A percentile compares a stretch with the other conserved stretches of the same genome.
Evolutionary conservation across 2,113 vertebrate genomes (phyloP).

Genomic region (Myxocyprinus asiaticus): DNA sequence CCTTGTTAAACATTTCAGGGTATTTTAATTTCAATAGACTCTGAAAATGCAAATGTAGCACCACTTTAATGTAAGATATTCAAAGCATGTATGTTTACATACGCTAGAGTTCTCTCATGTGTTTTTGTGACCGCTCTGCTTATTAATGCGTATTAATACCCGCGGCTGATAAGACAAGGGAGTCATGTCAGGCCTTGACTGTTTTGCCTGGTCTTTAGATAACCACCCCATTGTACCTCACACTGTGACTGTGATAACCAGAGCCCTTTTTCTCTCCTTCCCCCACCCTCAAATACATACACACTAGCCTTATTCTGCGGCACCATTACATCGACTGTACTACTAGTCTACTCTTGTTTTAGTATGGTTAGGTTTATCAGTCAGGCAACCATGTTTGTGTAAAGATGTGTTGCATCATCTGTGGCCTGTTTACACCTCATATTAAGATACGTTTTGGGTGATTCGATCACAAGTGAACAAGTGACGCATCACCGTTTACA

Average conservation of each 20-base stretch:
- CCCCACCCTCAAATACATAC: background rate
- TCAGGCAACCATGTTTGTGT: no score
- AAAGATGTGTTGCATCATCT: no score
- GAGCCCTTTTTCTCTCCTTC: background rate
- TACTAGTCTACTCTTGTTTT: no score
- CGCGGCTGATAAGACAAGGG: slow-evolving; percentile 40
- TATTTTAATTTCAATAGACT: background rate
- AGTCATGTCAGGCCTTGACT: slow-evolving; percentile 35
- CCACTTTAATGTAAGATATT: background rate
- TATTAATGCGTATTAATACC: slow-evolving; percentile 31
- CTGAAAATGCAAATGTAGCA: background rate
- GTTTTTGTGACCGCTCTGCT: background rate
- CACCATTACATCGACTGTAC: background rate
- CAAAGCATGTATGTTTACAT: background rate
- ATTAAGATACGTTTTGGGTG: no score
- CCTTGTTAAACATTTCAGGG: background rate
- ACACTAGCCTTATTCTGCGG: background rate
- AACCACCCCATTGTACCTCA: slow-evolving; percentile 32
- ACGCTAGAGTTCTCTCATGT: background rate
- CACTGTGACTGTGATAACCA: slow-evolving; percentile 39
- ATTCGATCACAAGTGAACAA: no score
- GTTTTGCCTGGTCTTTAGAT: slow-evolving; percentile 46
- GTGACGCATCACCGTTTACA: no score
- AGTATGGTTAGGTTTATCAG: no score
- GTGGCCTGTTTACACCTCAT: no score